phyloP scores from a whole-genome alignment of 1,140 invertebrate genomes.

The Papilio machaon region DNA sequence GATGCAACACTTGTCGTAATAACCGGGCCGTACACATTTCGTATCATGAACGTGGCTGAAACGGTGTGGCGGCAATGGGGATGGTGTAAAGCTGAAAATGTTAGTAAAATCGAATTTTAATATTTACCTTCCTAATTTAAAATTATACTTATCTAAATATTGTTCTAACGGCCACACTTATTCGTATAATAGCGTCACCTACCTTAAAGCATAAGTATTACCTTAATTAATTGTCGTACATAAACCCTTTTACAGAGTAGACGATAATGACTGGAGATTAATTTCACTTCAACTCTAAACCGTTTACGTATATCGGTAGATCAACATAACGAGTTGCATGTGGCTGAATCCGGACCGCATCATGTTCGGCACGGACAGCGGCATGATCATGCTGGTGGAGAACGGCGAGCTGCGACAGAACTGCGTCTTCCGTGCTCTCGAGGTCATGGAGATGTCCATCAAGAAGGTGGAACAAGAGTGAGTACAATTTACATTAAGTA shows the following conservation, averaged over 20 bases:
- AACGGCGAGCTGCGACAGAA: slow-evolving; percentile 89
- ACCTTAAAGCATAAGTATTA: not conserved
- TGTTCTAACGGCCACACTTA: too few species aligned
- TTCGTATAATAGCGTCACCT: too few species aligned
- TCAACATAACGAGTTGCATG: slow-evolving; percentile 84
- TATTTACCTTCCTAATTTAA: not conserved
- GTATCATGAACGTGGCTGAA: slow-evolving; percentile 91
- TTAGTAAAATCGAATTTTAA: slow-evolving; percentile 69
- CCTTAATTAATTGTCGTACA: not conserved
- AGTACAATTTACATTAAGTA: slow-evolving; percentile 44
- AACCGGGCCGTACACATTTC: slow-evolving; percentile 88
- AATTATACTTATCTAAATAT: not conserved
- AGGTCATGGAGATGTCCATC: slow-evolving; percentile 82
- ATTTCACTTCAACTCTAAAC: not conserved
- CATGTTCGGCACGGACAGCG: slow-evolving; percentile 88
- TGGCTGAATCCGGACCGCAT: slow-evolving; percentile 90
- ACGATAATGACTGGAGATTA: not conserved
- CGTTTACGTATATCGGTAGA: slow-evolving; percentile 52
- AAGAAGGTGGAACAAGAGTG: slow-evolving; percentile 81
- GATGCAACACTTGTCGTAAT: slow-evolving; percentile 89
- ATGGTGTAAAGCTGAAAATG: slow-evolving; percentile 90
- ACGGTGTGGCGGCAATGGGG: slow-evolving; percentile 91
- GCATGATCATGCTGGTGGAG: slow-evolving; percentile 89
- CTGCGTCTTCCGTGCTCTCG: slow-evolving; percentile 80
- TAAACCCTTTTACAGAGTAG: not conserved